phyloP scores from a whole-genome alignment of 2,797 vertebrate genomes.

The Tragelaphus oryx region DNA sequence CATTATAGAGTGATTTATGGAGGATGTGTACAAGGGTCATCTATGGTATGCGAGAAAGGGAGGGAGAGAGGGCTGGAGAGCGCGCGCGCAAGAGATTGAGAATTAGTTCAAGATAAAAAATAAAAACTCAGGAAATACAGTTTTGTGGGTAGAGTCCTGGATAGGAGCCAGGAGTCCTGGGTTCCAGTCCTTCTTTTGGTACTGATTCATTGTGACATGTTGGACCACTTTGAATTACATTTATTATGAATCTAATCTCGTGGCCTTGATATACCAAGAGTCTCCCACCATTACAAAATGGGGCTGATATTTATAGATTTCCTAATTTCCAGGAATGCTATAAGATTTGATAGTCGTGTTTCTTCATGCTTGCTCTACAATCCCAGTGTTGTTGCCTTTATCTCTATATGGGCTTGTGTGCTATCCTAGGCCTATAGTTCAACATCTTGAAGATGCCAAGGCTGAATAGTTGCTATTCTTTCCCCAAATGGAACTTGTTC shows the following conservation, averaged over 20 bases:
- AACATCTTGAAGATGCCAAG: not conserved
- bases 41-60: constrained; percentile 41
- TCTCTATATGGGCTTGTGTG: not conserved
- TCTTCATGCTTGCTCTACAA: not conserved
- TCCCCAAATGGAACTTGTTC: not conserved
- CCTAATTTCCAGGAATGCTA: not conserved
- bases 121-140: constrained; percentile 1
- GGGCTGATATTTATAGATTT: not conserved
- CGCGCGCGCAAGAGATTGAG: not conserved
- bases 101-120: constrained; percentile 44
- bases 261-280: not conserved
- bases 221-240: constrained; percentile 36
- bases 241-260: not conserved
- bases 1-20: constrained; percentile 63
- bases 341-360: not conserved
- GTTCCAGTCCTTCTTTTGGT: constrained; percentile 44
- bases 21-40: constrained; percentile 48
- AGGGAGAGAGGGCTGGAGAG: not conserved
- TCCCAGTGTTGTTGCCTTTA: not conserved
- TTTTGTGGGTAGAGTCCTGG: constrained; percentile 15
- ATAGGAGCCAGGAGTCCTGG: constrained; percentile 1
- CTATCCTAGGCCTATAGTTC: not conserved
- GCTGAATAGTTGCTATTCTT: not conserved
- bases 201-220: constrained; percentile 34
- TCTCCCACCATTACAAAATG: not conserved